Conservation (phyloP, 1,140 invertebrate species). For the Choristoneura fumiferana region DNA sequence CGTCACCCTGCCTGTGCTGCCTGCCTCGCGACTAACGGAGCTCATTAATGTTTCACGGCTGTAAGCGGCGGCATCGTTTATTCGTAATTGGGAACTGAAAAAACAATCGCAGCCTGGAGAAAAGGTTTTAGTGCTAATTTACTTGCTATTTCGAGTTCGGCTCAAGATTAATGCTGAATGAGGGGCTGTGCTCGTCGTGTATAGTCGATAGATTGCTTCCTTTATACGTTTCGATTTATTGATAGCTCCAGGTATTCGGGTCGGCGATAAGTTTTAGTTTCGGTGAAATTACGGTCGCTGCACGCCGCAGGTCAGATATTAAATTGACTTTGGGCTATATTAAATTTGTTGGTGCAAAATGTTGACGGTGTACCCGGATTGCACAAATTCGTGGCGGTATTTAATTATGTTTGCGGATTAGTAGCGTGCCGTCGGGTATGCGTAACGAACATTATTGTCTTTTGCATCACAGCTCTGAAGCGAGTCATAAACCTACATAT, state of each 20-base stretch:
- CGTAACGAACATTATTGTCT: slow-evolving; percentile 17
- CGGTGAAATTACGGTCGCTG: background rate
- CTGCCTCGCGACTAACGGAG: slow-evolving; percentile 32
- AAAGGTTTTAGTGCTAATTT: slow-evolving; percentile 55
- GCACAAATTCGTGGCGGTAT: slow-evolving; percentile 12
- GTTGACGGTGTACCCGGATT: slow-evolving; percentile 5
- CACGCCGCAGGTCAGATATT: background rate
- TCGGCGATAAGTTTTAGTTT: slow-evolving; percentile 13
- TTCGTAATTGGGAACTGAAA: slow-evolving; percentile 65
- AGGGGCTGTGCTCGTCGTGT: slow-evolving; percentile 23
- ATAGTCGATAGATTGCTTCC: slow-evolving; percentile 23
- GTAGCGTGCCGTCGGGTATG: background rate
- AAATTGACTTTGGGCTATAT: background rate
- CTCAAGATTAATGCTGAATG: slow-evolving; percentile 40
- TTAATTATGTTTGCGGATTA: slow-evolving; percentile 12
- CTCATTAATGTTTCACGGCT: slow-evolving; percentile 70
- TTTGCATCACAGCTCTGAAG: background rate
- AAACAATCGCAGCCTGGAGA: slow-evolving; percentile 51
- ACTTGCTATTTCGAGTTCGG: slow-evolving; percentile 35
- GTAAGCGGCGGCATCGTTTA: slow-evolving; percentile 57
- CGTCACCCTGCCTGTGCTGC: slow-evolving; percentile 23
- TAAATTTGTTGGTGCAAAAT: slow-evolving; percentile 11
- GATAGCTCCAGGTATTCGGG: background rate
- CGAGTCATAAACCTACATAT: background rate
- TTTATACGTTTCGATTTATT: slow-evolving; percentile 19